Evolutionary conservation across 2,888 invertebrate genomes (phyloP), one percentile per base, ranked within the genome.

Genomic region (Opisthograptis luteolata): DNA sequence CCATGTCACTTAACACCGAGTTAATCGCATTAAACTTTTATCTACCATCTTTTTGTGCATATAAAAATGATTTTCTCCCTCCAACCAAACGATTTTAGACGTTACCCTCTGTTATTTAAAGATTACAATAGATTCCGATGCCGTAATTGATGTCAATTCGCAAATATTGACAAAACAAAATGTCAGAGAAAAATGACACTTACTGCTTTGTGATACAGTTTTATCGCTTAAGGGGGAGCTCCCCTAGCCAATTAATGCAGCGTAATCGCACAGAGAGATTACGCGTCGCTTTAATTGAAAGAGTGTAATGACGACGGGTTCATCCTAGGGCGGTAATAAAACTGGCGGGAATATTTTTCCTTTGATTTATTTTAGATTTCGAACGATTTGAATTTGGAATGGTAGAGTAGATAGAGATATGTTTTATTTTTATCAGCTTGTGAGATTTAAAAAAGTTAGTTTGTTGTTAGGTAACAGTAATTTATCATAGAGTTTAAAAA

Each of bases 251-350:
- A 90, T 90, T 90, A 90, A 84, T 81, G 87, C 81, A 83, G 85
- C 85, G 84, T 89, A 89, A 89, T 88, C 85, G 84, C 81, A 79
- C 79, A 78, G 76, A 79, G 84, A 81, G 89, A 88, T 88, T 87
- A 87, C 76, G 79, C 70, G 43, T 72, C 57, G 74, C 68, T 73
- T 85, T 87, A 88, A 88, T 88, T 86, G 86, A 86, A 86, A 85
- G 81, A 84, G 82, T 82, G 82, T 80, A 78, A 81, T 76, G 74
- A 66, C 64, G 74, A 66, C 64, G 52, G 55, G 57, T 52, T 54
- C 49, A 55, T 60, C 55, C 52, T 53, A 44, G 59, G 61, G 52
- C 41, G 37, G 55, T 58, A 47, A 57, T 62, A 62, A 57, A 52
- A 57, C 20, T 51, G 50, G 34, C 43, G 25, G 52, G 52, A 55